phyloP scores from a whole-genome alignment of 2,888 invertebrate species.

The Campaea margaritaria region DNA sequence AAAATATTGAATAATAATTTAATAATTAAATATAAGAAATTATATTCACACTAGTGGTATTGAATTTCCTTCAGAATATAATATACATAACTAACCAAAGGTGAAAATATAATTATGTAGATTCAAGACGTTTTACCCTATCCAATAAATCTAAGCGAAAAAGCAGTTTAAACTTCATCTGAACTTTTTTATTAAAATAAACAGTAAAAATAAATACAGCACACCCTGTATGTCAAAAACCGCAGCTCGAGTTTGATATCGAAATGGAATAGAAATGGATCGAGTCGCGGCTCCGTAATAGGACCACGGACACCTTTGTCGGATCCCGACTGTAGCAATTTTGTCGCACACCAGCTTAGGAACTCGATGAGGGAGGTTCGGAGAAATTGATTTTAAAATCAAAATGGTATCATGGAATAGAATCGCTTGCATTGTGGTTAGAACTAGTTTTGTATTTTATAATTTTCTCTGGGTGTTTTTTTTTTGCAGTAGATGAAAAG shows the following conservation, averaged over 20 bases:
- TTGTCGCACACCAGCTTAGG: not conserved
- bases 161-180: too few relatives aligned
- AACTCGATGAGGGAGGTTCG: not conserved
- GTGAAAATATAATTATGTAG: too few relatives aligned
- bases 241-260: constrained; percentile 54
- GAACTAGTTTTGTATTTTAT: not conserved
- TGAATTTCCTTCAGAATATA: too few relatives aligned
- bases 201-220: constrained; percentile 29
- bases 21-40: too few relatives aligned
- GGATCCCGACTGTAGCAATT: constrained; percentile 12
- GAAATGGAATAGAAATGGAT: constrained; percentile 51
- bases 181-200: too few relatives aligned
- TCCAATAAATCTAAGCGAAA: too few relatives aligned
- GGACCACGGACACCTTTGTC: constrained; percentile 26
- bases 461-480: not conserved
- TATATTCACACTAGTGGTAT: too few relatives aligned
- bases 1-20: too few relatives aligned
- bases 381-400: constrained; percentile 15
- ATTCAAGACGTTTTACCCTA: too few relatives aligned
- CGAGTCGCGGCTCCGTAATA: constrained; percentile 35
- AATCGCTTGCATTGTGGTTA: not conserved
- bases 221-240: constrained; percentile 48
- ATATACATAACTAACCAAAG: too few relatives aligned
- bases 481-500: too few relatives aligned
- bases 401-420: not conserved